These are phyloP conservation scores for Mycetomoellerius zeteki DNA, from an alignment of 1,140 invertebrate genomes.

Conservation along the genomic window DNA sequence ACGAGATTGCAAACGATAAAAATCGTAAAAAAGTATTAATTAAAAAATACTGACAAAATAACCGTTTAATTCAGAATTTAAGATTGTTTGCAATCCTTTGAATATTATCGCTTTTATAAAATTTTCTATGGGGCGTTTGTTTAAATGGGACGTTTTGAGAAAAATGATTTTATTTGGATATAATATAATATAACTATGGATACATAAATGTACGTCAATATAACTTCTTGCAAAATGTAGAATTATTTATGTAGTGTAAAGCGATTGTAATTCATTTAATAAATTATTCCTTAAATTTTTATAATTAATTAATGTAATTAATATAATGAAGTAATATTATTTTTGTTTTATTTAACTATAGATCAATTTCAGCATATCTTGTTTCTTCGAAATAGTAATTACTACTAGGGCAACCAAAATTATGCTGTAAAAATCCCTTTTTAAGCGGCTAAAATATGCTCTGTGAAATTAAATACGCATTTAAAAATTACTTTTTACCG, in stretches of 20 bases:
- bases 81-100: neutral
- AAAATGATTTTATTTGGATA: neutral
- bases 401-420: no score
- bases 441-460: no score
- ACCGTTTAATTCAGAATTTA: neutral
- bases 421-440: no score
- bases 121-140: neutral
- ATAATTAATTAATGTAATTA: neutral
- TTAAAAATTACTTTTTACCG: no score
- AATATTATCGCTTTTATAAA: neutral
- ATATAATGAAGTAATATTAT: neutral
- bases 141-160: no score
- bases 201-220: neutral
- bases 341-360: neutral
- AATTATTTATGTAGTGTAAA: neutral
- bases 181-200: neutral
- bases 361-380: no score
- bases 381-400: neutral
- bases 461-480: no score
- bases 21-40: neutral
- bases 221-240: conserved; percentile 2
- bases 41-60: neutral
- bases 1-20: neutral
- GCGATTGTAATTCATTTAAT: neutral
- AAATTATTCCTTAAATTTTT: neutral